Evolutionary conservation across 2,888 invertebrate species (phyloP).

Genomic region (Andricus curvator): DNA sequence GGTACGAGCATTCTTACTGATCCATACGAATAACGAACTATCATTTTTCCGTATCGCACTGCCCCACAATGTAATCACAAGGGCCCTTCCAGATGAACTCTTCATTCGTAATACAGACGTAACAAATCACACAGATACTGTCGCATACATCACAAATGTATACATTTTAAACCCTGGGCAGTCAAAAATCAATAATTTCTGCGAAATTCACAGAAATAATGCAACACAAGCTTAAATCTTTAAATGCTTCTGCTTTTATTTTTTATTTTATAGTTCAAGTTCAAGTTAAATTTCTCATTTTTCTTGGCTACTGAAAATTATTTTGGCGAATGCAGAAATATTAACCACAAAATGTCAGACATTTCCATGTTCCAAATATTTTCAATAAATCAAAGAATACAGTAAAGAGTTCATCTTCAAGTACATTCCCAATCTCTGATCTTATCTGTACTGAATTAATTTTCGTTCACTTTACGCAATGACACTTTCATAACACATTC

Average conservation of each 20-base stretch:
- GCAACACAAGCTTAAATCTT: neutral
- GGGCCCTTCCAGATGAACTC: conserved; percentile 21
- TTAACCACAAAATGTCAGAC: neutral
- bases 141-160: conserved; percentile 35
- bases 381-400: neutral
- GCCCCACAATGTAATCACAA: conserved; percentile 13
- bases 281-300: neutral
- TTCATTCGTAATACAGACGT: conserved; percentile 32
- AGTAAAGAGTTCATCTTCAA: neutral
- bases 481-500: neutral
- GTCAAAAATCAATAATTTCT: conserved; percentile 45
- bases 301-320: neutral
- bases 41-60: conserved; percentile 24
- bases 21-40: conserved; percentile 29
- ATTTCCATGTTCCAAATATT: neutral
- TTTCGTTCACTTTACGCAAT: neutral
- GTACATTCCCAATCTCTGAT: neutral
- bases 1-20: conserved; percentile 37
- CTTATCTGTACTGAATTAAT: neutral
- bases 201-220: neutral
- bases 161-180: conserved; percentile 64
- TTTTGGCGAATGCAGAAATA: conserved; percentile 31
- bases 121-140: conserved; percentile 23
- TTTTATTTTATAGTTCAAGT: neutral
- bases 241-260: neutral